Percentiles rank a stretch among this genome's conserved stretches.
These are phyloP conservation scores for Apeltes quadracus DNA, from an alignment of 2,113 vertebrate genomes.

Conservation along the genomic window DNA sequence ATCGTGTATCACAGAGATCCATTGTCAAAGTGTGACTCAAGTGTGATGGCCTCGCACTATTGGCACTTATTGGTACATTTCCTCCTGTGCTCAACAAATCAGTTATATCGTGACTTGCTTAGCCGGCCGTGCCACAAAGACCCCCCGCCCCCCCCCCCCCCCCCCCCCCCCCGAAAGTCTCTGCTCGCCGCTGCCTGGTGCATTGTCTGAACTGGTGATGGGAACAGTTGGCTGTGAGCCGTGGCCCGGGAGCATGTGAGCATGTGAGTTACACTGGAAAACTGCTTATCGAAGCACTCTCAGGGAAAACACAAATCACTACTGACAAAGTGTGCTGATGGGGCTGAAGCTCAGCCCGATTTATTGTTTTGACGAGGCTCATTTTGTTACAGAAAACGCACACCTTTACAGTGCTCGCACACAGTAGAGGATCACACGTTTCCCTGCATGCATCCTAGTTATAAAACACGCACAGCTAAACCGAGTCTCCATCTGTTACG, in stretches of 20 bases:
- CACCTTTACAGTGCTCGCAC: slow-evolving; percentile 3
- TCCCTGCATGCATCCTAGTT: slow-evolving; percentile 30
- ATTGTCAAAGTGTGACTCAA: too few species aligned
- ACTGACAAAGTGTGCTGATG: slow-evolving; percentile 58
- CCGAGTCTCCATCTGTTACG: slow-evolving; percentile 66
- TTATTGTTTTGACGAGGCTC: slow-evolving; percentile 49
- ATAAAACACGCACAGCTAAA: slow-evolving; percentile 47
- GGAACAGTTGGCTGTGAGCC: slow-evolving; percentile 60
- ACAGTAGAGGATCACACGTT: slow-evolving; percentile 1
- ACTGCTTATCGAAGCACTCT: slow-evolving; percentile 71
- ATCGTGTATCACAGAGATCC: background rate
- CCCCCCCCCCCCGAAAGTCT: slow-evolving; percentile 43
- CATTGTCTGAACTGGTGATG: slow-evolving; percentile 61
- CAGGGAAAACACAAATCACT: slow-evolving; percentile 59
- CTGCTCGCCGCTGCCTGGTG: slow-evolving; percentile 42
- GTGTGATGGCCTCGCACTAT: background rate
- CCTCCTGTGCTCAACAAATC: background rate
- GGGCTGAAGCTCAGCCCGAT: slow-evolving; percentile 45
- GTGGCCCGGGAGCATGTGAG: slow-evolving; percentile 40
- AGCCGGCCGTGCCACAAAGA: slow-evolving; percentile 4
- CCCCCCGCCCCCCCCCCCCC: slow-evolving; percentile 36
- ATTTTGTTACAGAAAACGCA: slow-evolving; percentile 25
- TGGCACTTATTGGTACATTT: background rate
- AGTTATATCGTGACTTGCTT: background rate
- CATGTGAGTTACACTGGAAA: slow-evolving; percentile 68